A percentile compares a stretch with the other conserved stretches of the same genome.
These are phyloP conservation scores for Diplodus puntazzo DNA, from an alignment of 2,797 vertebrate species.

Conservation along the genomic window DNA sequence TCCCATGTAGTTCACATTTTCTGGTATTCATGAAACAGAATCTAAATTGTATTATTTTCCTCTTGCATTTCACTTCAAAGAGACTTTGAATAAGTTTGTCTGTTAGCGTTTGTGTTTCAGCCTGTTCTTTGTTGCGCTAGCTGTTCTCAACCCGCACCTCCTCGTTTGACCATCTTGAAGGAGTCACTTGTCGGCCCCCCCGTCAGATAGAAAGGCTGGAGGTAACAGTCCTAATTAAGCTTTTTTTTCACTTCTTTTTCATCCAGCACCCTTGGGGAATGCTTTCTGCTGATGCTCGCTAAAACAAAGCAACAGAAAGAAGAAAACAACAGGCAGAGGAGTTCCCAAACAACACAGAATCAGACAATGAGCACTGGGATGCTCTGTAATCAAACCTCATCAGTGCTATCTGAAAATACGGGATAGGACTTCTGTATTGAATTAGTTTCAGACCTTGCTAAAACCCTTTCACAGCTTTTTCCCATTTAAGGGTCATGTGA, in stretches of 20 bases:
- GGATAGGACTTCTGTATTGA: conserved; percentile 10
- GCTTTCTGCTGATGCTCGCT: conserved; percentile 65
- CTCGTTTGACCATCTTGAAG: conserved; percentile 47
- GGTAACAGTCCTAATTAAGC: conserved; percentile 74
- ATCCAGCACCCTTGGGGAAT: conserved; percentile 54
- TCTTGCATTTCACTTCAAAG: conserved; percentile 67
- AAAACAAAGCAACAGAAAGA: conserved; percentile 63
- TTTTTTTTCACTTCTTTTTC: conserved; percentile 47
- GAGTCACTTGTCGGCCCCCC: conserved; percentile 54
- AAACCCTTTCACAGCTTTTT: conserved; percentile 35
- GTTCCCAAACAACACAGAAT: conserved; percentile 50
- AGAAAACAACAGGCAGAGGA: conserved; percentile 62
- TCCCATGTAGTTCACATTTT: conserved; percentile 66
- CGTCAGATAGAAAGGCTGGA: conserved; percentile 55
- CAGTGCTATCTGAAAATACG: neutral
- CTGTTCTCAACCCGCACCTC: conserved; percentile 31
- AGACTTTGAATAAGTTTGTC: conserved; percentile 66
- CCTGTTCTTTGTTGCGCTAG: conserved; percentile 8
- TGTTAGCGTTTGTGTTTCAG: conserved; percentile 40
- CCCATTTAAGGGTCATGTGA: conserved; percentile 38
- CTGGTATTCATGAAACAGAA: conserved; percentile 72
- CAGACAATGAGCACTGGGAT: conserved; percentile 20
- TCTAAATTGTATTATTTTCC: conserved; percentile 68
- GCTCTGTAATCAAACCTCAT: conserved; percentile 39
- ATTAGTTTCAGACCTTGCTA: conserved; percentile 35